Percentiles rank a stretch among this genome's conserved stretches.
Conservation (phyloP, 2,113 vertebrate genomes). For the Rhodinocichla rosea region DNA sequence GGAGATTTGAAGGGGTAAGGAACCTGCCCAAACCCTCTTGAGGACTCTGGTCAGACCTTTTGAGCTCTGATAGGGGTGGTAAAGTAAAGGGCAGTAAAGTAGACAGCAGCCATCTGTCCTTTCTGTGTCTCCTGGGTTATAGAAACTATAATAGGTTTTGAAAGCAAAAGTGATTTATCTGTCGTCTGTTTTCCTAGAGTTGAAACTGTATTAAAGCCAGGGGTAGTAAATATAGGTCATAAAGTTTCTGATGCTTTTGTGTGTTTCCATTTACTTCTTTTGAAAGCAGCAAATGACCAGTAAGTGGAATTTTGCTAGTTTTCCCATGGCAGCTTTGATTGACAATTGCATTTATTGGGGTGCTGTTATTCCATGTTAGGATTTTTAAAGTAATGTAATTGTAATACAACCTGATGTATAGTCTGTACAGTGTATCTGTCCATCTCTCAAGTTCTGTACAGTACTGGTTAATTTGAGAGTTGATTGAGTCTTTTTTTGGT, state of each 20-base stretch:
- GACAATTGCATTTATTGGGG: neutral
- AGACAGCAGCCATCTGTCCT: neutral
- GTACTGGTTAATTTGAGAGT: neutral
- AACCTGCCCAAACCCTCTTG: neutral
- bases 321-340: neutral
- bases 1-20: neutral
- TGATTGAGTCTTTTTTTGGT: neutral
- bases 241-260: neutral
- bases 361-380: neutral
- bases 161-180: neutral
- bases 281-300: neutral
- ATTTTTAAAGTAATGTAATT: neutral
- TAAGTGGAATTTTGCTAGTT: neutral
- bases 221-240: neutral
- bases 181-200: neutral
- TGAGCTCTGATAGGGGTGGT: accelerated
- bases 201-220: neutral
- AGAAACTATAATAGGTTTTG: neutral
- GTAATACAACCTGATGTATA: neutral
- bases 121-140: neutral
- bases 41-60: neutral
- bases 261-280: neutral
- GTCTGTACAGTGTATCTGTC: neutral
- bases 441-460: neutral
- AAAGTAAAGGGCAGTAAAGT: neutral